phyloP scores from a whole-genome alignment of 1,140 invertebrate genomes.

The Zelostemma sp. region DNA sequence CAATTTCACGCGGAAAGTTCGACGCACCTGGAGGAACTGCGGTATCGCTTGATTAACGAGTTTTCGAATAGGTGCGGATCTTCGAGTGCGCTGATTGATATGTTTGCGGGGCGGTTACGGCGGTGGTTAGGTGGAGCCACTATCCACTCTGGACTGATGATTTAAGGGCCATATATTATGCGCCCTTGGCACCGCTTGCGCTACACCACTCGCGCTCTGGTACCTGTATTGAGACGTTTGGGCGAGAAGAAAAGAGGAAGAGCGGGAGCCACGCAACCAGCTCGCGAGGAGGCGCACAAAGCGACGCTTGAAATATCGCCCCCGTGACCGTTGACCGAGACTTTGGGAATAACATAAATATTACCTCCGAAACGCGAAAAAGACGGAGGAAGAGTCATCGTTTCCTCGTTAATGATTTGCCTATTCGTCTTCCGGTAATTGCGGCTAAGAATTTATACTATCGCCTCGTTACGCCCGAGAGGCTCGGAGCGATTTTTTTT shows the following conservation, averaged over 20 bases:
- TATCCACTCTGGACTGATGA: constrained; percentile 60
- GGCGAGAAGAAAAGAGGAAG: constrained; percentile 42
- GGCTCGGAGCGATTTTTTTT: too few species aligned
- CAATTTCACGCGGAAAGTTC: constrained; percentile 8
- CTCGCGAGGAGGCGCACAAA: constrained; percentile 33
- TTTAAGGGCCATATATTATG: constrained; percentile 67
- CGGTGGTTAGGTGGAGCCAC: constrained; percentile 59
- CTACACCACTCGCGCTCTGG: constrained; percentile 49
- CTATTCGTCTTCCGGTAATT: too few species aligned
- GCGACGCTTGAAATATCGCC: constrained; percentile 53
- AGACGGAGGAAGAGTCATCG: too few species aligned
- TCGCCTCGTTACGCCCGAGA: too few species aligned
- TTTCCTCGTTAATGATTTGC: too few species aligned
- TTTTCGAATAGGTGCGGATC: constrained; percentile 51
- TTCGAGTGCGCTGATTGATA: constrained; percentile 61
- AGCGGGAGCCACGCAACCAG: constrained; percentile 36
- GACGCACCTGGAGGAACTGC: constrained; percentile 1
- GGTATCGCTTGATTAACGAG: constrained; percentile 56
- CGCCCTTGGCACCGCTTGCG: constrained; percentile 51
- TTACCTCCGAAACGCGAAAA: constrained; percentile 47
- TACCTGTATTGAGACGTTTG: constrained; percentile 62
- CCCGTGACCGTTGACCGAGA: constrained; percentile 47
- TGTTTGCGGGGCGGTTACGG: constrained; percentile 65
- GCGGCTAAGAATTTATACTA: too few species aligned
- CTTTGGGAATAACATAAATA: constrained; percentile 40